Percentiles rank a stretch among this genome's conserved stretches.
Evolutionary conservation across 2,113 vertebrate species (phyloP).

Genomic region (Ctenomys sociabilis): DNA sequence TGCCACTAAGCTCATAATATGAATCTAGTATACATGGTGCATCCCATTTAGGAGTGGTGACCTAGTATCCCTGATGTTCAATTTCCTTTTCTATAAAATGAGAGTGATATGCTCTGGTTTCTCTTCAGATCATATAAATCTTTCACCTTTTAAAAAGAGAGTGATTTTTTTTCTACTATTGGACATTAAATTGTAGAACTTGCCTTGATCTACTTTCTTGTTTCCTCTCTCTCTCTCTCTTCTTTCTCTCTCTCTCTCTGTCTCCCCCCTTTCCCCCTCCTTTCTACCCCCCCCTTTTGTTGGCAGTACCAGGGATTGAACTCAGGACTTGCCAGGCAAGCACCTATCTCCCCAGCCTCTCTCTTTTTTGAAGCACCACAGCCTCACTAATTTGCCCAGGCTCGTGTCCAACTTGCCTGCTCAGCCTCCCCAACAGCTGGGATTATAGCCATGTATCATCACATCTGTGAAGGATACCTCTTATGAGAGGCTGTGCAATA

Average conservation of each 20-base stretch:
- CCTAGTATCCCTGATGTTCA: not conserved
- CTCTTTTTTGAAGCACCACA: not conserved
- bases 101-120: too few relatives aligned
- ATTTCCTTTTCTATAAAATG: conserved; percentile 15
- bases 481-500: not conserved
- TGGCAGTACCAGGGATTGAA: too few relatives aligned
- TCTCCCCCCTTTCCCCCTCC: too few relatives aligned
- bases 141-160: not conserved
- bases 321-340: too few relatives aligned
- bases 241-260: too few relatives aligned
- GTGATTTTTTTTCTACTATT: not conserved
- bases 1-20: not conserved
- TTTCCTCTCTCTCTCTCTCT: too few relatives aligned
- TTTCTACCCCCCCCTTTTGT: too few relatives aligned
- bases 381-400: not conserved
- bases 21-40: not conserved
- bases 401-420: not conserved
- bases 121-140: too few relatives aligned
- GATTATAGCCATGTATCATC: not conserved
- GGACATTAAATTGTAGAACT: not conserved
- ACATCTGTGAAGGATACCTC: not conserved
- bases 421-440: not conserved
- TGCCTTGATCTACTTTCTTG: not conserved
- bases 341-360: too few relatives aligned
- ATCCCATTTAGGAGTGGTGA: not conserved